Percentiles rank a stretch among this genome's conserved stretches.
phyloP scores from a whole-genome alignment of 1,140 invertebrate species.

The Zaprionus tsacasi region DNA sequence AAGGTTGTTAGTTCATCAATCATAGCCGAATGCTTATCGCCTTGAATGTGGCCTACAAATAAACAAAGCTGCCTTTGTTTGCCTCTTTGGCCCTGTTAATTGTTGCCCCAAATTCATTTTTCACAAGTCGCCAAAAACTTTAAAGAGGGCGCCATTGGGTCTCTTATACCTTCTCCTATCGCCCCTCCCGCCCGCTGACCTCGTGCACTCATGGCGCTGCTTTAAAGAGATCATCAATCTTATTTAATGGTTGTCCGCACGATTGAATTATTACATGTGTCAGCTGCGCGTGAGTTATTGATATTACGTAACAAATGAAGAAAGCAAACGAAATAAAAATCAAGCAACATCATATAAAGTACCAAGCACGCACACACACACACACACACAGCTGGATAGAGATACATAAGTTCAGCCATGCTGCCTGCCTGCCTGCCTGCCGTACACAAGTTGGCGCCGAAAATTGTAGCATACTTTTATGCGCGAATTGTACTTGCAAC shows the following conservation, averaged over 20 bases:
- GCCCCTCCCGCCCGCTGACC: not conserved
- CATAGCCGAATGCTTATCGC: constrained; percentile 66
- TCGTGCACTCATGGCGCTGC: constrained; percentile 25
- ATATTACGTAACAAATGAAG: constrained; percentile 82
- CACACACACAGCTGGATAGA: not conserved
- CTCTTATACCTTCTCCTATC: not conserved
- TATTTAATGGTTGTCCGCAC: constrained; percentile 84
- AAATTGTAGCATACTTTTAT: constrained; percentile 30
- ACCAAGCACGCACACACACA: constrained; percentile 17
- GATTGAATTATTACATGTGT: constrained; percentile 84
- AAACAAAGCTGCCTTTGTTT: constrained; percentile 41
- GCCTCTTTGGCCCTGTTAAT: constrained; percentile 58
- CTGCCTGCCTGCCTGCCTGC: not conserved
- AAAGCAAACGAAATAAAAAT: constrained; percentile 75
- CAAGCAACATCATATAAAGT: constrained; percentile 57
- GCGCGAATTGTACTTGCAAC: constrained; percentile 52
- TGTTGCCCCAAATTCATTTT: constrained; percentile 65
- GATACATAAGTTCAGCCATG: constrained; percentile 19
- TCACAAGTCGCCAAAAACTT: constrained; percentile 55
- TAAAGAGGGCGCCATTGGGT: constrained; percentile 72
- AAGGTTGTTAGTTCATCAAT: constrained; percentile 66
- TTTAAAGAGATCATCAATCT: constrained; percentile 84
- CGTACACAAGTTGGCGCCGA: constrained; percentile 16
- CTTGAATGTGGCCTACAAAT: constrained; percentile 48
- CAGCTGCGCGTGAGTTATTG: constrained; percentile 82